These are phyloP conservation scores for Priocnemis perturbator DNA, from an alignment of 2,888 invertebrate genomes.

Conservation along the genomic window DNA sequence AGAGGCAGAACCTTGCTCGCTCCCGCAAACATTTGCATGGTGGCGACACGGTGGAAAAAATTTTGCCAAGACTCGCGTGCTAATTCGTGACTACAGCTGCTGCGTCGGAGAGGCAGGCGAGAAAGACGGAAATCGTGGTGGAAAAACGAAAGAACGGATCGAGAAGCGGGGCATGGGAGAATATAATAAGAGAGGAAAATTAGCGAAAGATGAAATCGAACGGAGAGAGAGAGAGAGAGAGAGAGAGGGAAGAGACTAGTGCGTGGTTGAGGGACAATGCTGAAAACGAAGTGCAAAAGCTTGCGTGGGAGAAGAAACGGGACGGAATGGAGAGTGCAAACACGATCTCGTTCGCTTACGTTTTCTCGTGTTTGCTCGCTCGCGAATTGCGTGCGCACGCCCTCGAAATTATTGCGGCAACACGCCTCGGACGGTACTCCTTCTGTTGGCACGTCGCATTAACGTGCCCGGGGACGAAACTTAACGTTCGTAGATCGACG, in stretches of 20 bases:
- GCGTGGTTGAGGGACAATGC: background rate
- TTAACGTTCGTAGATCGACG: no score
- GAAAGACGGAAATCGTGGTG: background rate
- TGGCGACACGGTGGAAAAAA: constrained; percentile 43
- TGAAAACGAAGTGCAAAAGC: background rate
- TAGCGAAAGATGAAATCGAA: no score
- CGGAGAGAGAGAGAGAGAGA: background rate
- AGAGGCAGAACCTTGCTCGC: constrained; percentile 29
- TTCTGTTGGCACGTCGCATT: constrained; percentile 31
- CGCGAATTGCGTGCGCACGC: constrained; percentile 28
- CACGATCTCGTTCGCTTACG: constrained; percentile 25
- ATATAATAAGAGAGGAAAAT: no score
- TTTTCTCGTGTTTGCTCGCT: constrained; percentile 18
- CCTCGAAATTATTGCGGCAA: constrained; percentile 32
- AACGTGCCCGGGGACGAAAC: constrained; percentile 20
- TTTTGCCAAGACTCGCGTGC: constrained; percentile 38
- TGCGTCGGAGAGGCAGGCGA: constrained; percentile 6
- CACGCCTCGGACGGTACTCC: constrained; percentile 12
- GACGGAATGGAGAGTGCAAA: constrained; percentile 29
- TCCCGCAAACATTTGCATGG: constrained; percentile 49
- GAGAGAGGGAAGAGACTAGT: no score
- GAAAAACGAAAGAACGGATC: background rate
- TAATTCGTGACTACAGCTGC: constrained; percentile 41
- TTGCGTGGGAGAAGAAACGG: constrained; percentile 15
- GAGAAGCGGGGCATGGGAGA: no score